A percentile compares a stretch with the other conserved stretches of the same genome.
Conservation (phyloP, 2,888 invertebrate genomes). For the Drosophila infuscata region DNA sequence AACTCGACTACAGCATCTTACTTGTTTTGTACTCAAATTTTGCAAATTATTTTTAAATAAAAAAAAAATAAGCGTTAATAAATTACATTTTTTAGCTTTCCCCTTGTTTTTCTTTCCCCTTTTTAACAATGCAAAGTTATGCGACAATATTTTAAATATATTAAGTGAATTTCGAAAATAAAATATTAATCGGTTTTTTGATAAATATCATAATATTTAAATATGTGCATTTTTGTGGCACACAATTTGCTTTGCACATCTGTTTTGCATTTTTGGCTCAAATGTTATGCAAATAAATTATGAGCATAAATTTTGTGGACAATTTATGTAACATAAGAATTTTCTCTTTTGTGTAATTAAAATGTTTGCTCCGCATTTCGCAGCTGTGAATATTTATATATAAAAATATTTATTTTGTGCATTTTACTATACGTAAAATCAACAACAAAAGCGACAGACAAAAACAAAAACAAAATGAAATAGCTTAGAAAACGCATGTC, state of each 20-base stretch:
- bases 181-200: neutral
- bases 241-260: slow-evolving; percentile 37
- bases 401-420: slow-evolving; percentile 20
- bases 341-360: slow-evolving; percentile 46
- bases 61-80: neutral
- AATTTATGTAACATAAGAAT: slow-evolving; percentile 52
- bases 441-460: slow-evolving; percentile 35
- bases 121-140: neutral
- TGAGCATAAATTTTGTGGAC: slow-evolving; percentile 40
- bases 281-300: slow-evolving; percentile 62
- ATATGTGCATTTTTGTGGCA: slow-evolving; percentile 33
- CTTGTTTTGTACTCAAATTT: no score
- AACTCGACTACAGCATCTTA: no score
- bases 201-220: slow-evolving; percentile 6
- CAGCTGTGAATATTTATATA: slow-evolving; percentile 47
- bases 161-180: neutral
- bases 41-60: neutral
- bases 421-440: slow-evolving; percentile 39
- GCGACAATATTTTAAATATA: neutral
- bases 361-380: slow-evolving; percentile 28
- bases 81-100: neutral
- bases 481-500: slow-evolving; percentile 27
- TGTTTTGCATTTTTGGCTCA: slow-evolving; percentile 42
- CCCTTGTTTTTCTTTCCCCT: no score
- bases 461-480: slow-evolving; percentile 1